Evolutionary conservation across 1,140 invertebrate species (phyloP), one percentile per base, ranked within the genome.

Genomic region (Caenorhabditis brenneri): DNA sequence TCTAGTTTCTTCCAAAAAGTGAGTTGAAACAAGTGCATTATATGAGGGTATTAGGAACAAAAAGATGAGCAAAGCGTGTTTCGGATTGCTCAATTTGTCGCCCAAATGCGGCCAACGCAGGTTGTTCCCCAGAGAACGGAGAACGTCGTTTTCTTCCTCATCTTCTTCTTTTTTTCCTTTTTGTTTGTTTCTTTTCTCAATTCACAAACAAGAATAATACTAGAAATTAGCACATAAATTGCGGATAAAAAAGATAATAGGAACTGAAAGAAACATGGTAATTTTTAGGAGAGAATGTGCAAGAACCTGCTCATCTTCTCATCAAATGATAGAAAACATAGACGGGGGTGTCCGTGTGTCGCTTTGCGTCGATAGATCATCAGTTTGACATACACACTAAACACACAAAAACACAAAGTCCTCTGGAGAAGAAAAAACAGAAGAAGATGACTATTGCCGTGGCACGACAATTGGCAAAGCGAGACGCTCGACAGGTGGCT

Each of bases 321-420:
- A 42, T 74, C 65, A 74, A n/a, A n/a, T 42, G 22, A 74, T 42
- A 74, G 65, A 74, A 74, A 74, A 65, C 33, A 65, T 55, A 55
- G 53, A 55, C 22, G 36, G n/a, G 65, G 33, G 65, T 22, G 53
- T 55, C 53, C 53, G n/a, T 42, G 65, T 74, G 65, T 74, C 36
- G 33, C 65, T 74, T 74, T 42, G 36, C 65, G 65, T 74, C 65
- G 65, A 74, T 74, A 74, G 36, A 74, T 74, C 65, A 74, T 46
- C 65, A 42, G 65, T 74, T 74, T 74, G 65, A 74, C 65, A 74
- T 74, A 74, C 65, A 74, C 65, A 42, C 65, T 74, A 74, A 74
- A 74, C 65, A 74, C 65, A 74, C 65, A 74, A 74, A 65, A 74
- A 74, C 65, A 74, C 36, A 31, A 74, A 74, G 53, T 55, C 53